Evolutionary conservation across 2,888 invertebrate species (phyloP).

Genomic region (Spicauda simplicius): DNA sequence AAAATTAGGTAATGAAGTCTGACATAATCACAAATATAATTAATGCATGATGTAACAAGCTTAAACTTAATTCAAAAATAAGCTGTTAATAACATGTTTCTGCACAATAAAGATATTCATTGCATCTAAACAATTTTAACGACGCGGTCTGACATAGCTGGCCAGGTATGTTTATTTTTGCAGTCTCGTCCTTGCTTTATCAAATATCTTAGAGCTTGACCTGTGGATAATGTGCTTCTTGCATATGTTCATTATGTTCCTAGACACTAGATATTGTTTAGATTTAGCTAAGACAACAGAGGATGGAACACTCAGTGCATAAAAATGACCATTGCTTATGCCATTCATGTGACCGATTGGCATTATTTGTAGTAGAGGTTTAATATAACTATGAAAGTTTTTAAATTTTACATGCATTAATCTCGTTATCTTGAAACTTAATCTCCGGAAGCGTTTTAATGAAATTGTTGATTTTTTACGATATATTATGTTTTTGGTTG

Average conservation of each 20-base stretch:
- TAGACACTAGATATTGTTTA: constrained; percentile 16
- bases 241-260: constrained; percentile 18
- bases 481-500: too few species aligned
- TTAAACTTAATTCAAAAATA: not conserved
- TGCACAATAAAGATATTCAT: not conserved
- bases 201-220: constrained; percentile 25
- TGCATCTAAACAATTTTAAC: constrained; percentile 15
- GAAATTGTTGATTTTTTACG: too few species aligned
- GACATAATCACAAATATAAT: too few species aligned
- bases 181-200: constrained; percentile 22
- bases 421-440: too few species aligned
- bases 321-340: constrained; percentile 5
- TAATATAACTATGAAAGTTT: too few species aligned
- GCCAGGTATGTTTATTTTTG: constrained; percentile 9
- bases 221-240: constrained; percentile 14
- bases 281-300: constrained; percentile 7
- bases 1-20: too few species aligned
- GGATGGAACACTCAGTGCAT: constrained; percentile 7
- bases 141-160: constrained; percentile 4
- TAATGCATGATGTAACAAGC: too few species aligned
- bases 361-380: too few species aligned
- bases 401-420: too few species aligned
- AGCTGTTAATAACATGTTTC: not conserved
- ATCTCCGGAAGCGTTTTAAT: too few species aligned
- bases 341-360: too few species aligned